Base-by-base conservation (phyloP, 2,113 vertebrate species). In the Pangasianodon gigas region DNA sequence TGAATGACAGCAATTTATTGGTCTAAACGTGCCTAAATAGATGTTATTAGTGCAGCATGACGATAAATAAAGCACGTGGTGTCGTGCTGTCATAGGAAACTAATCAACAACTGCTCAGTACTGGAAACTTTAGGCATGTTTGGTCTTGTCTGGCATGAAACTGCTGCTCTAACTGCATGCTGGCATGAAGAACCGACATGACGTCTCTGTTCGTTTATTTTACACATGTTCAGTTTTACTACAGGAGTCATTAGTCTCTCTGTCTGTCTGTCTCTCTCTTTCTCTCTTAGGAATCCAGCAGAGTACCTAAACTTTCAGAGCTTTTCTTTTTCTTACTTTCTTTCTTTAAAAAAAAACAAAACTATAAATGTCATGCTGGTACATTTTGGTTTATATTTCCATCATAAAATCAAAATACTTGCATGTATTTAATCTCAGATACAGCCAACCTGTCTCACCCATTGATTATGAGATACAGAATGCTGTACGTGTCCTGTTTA, bases 201-300 rank as follows among this genome's bases (percentile, higher is more conserved):
- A 84, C 19, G 14, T 5, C 87, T 90, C 74, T 54, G 11, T 51
- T 85, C n/a, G 18, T 91, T 91, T 90, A 89, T 89, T 90, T 81
- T 60, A 79, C 82, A 91, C 89, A 91, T 89, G 80, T 90, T 89
- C 46, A 29, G 5, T 86, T 91, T 88, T 89, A 90, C 79, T 88
- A 85, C 88, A 54, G 84, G 44, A 51, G 85, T 84, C 32, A 41
- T 91, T 89, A 41, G 46, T 24, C 65, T n/a, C 10, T 26, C 54
- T 75, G 1, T 60, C 29, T 65, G 51, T 41, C 41, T 32, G 41
- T 69, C 37, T 56, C 79, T 80, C 56, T 26, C 46, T 77, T 62
- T 69, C 79, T 58, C 11, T 44, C 44, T 67, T 56, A 62, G 65
- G 29, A 67, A 67, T 67, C 65, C 67, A 54, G 65, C 48, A 32